Evolutionary conservation across 2,888 invertebrate species (phyloP).

Genomic region (Pandemis heparana): DNA sequence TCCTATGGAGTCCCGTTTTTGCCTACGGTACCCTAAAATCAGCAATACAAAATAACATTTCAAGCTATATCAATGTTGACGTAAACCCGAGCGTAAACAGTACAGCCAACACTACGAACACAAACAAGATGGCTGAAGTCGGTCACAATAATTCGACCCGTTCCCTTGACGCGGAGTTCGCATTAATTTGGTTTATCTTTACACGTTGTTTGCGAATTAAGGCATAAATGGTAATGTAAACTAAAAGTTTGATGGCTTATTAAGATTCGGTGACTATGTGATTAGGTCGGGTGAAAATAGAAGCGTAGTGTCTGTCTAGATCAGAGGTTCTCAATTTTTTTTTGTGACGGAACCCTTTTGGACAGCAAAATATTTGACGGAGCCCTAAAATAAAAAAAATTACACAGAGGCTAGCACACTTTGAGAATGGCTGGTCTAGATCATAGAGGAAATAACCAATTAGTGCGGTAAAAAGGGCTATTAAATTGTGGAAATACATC

Average conservation of each 20-base stretch:
- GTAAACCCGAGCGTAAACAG: constrained; percentile 7
- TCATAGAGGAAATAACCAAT: no score
- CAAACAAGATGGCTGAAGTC: constrained; percentile 32
- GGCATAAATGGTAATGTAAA: constrained; percentile 14
- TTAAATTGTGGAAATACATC: no score
- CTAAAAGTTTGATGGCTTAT: constrained; percentile 18
- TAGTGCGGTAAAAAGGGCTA: no score
- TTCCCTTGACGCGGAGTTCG: constrained; percentile 22
- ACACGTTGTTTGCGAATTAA: constrained; percentile 23
- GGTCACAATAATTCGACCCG: constrained; percentile 26
- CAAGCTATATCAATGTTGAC: not conserved
- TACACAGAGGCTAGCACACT: no score
- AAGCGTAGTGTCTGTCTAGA: no score
- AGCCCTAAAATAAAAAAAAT: no score
- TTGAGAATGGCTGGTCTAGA: no score
- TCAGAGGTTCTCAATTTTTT: no score
- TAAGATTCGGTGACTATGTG: constrained; percentile 21
- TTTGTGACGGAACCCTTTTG: no score
- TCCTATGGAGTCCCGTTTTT: no score
- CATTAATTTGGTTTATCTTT: constrained; percentile 36
- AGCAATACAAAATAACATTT: not conserved
- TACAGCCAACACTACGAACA: constrained; percentile 22
- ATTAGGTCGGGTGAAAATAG: not conserved
- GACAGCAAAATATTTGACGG: no score
- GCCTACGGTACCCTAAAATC: not conserved